These are phyloP conservation scores for Copidosoma aretas DNA, from an alignment of 2,888 invertebrate genomes.

Conservation along the genomic window DNA sequence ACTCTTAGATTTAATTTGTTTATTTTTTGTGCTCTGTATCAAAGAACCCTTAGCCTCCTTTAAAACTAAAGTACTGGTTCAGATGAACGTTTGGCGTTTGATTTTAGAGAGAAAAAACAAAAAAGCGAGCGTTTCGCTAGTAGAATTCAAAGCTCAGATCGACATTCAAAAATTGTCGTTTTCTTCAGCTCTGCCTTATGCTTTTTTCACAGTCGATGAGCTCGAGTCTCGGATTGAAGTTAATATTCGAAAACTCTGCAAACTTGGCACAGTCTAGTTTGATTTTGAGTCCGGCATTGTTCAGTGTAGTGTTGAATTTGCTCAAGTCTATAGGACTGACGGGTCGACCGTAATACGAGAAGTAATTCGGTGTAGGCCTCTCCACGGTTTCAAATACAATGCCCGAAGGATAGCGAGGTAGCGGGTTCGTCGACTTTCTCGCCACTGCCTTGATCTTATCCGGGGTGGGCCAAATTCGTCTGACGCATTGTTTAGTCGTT, in stretches of 20 bases:
- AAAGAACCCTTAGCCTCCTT: neutral
- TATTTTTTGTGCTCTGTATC: no score
- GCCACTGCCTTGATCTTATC: conserved; percentile 54
- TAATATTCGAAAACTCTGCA: conserved; percentile 65
- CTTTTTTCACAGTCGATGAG: conserved; percentile 20
- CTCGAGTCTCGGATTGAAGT: conserved; percentile 50
- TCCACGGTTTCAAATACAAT: conserved; percentile 43
- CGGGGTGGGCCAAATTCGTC: conserved; percentile 37
- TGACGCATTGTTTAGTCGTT: conserved; percentile 55
- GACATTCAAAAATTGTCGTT: neutral
- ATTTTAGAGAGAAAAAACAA: neutral
- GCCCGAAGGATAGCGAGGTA: conserved; percentile 48
- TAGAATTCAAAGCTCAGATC: neutral
- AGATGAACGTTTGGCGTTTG: no score
- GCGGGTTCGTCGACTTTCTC: conserved; percentile 65
- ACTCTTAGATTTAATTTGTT: no score
- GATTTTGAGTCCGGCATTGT: conserved; percentile 65
- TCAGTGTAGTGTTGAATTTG: conserved; percentile 65
- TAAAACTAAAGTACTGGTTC: neutral
- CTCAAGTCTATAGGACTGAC: conserved; percentile 59
- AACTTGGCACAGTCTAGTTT: conserved; percentile 65
- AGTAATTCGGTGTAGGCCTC: conserved; percentile 43
- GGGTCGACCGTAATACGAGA: conserved; percentile 66
- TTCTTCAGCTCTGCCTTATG: conserved; percentile 14
- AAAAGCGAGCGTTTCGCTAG: neutral